phyloP scores from a whole-genome alignment of 2,888 invertebrate genomes.

The Palloptera scutellata region DNA sequence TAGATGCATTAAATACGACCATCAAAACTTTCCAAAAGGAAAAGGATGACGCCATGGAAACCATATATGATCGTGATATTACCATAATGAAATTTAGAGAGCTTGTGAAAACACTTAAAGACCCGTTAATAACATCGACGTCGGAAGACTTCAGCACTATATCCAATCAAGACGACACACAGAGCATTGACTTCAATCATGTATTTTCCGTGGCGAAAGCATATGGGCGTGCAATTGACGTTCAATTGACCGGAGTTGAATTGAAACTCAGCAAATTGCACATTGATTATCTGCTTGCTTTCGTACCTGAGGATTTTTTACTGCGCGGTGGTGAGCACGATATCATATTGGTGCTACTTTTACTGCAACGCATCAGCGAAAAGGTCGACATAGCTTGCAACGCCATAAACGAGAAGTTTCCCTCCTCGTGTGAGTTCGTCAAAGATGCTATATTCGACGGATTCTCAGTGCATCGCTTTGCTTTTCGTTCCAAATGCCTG shows the following conservation, averaged over 20 bases:
- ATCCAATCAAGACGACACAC: constrained; percentile 55
- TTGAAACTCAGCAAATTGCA: constrained; percentile 85
- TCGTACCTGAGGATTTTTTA: constrained; percentile 95
- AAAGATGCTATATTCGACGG: constrained; percentile 78
- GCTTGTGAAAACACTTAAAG: constrained; percentile 87
- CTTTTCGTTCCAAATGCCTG: constrained; percentile 80
- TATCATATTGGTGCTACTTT: constrained; percentile 82
- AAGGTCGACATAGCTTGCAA: constrained; percentile 89
- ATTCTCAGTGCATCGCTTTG: constrained; percentile 88
- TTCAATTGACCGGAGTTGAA: constrained; percentile 88
- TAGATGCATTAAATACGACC: constrained; percentile 85
- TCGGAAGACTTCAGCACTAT: constrained; percentile 55
- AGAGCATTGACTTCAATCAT: constrained; percentile 77
- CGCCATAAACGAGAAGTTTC: constrained; percentile 87
- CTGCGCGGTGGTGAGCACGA: constrained; percentile 85
- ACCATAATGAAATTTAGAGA: constrained; percentile 96
- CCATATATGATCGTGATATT: constrained; percentile 89
- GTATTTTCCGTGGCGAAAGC: constrained; percentile 70
- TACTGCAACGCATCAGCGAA: constrained; percentile 85
- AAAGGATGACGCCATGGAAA: constrained; percentile 87
- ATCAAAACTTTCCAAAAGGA: constrained; percentile 83
- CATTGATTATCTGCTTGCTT: constrained; percentile 86
- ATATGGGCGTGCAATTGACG: constrained; percentile 83
- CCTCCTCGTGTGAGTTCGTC: constrained; percentile 78
- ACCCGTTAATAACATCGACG: constrained; percentile 73